Evolutionary conservation across 2,888 invertebrate species (phyloP).

Genomic region (Dryocosmus kuriphilus): DNA sequence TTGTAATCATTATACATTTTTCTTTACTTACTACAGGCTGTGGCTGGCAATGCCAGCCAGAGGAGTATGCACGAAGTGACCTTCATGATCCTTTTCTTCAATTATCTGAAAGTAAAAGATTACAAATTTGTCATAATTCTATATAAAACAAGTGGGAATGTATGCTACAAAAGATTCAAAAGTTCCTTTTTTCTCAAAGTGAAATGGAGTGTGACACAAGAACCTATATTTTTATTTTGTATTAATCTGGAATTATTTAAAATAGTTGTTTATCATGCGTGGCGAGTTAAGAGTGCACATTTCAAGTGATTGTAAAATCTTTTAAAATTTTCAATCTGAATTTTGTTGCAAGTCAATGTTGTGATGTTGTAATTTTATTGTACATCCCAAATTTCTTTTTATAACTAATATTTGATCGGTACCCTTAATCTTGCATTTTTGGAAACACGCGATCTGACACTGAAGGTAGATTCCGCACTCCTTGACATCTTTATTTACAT

Average conservation of each 20-base stretch:
- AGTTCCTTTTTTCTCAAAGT: too few relatives aligned
- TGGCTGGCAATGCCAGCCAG: slow-evolving; percentile 66
- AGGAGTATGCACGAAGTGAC: slow-evolving; percentile 64
- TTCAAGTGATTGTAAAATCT: not conserved
- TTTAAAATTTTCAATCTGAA: not conserved
- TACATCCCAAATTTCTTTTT: too few relatives aligned
- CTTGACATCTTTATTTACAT: too few relatives aligned
- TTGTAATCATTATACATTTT: not conserved
- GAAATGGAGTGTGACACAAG: not conserved
- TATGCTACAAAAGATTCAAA: too few relatives aligned
- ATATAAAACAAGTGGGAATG: not conserved
- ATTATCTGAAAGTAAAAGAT: slow-evolving; percentile 57
- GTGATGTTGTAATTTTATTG: too few relatives aligned
- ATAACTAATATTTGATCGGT: too few relatives aligned
- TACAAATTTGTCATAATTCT: not conserved
- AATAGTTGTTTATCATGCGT: not conserved
- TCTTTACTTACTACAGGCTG: slow-evolving; percentile 70
- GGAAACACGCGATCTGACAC: too few relatives aligned
- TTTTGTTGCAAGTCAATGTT: too few relatives aligned
- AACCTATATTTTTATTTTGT: not conserved
- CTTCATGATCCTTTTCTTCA: slow-evolving; percentile 63
- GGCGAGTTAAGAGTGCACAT: not conserved
- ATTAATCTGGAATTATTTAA: not conserved
- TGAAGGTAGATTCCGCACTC: too few relatives aligned
- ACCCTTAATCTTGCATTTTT: too few relatives aligned